phyloP scores from a whole-genome alignment of 2,113 vertebrate species.

The Burhinus bistriatus region DNA sequence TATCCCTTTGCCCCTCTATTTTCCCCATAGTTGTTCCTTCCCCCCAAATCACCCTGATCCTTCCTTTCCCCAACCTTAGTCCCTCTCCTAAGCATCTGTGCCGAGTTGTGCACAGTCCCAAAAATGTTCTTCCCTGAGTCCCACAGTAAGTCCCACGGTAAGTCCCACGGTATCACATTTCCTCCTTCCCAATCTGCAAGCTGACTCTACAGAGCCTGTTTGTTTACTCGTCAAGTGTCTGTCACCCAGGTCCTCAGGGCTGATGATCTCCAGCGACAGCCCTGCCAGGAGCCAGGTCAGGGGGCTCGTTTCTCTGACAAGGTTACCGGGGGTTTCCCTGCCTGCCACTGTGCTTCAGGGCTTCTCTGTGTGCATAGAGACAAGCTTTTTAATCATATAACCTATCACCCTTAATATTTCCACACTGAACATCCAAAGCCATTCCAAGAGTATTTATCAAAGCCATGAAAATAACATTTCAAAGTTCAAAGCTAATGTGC shows the following conservation, averaged over 20 bases:
- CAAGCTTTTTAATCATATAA: neutral
- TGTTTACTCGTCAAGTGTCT: neutral
- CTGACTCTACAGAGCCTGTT: neutral
- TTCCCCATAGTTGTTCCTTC: neutral
- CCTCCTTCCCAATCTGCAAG: neutral
- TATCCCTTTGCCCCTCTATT: neutral
- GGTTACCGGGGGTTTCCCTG: rapidly evolving
- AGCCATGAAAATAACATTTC: neutral
- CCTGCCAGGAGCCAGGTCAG: neutral
- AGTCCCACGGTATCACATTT: no score
- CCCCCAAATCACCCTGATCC: neutral
- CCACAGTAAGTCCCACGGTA: neutral
- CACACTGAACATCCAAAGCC: neutral
- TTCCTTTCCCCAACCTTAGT: neutral
- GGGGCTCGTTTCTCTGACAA: rapidly evolving
- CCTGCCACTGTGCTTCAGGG: neutral
- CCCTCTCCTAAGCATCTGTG: neutral
- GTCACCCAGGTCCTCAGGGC: neutral
- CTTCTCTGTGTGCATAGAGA: rapidly evolving
- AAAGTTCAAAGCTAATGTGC: slow-evolving; percentile 12
- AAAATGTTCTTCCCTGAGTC: neutral
- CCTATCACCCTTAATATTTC: neutral
- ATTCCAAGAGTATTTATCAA: neutral
- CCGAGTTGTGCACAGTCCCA: neutral
- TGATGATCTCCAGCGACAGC: neutral